A percentile compares a stretch with the other conserved stretches of the same genome.
Evolutionary conservation across 2,888 invertebrate species (phyloP).

Genomic region (Camponotus fellah): DNA sequence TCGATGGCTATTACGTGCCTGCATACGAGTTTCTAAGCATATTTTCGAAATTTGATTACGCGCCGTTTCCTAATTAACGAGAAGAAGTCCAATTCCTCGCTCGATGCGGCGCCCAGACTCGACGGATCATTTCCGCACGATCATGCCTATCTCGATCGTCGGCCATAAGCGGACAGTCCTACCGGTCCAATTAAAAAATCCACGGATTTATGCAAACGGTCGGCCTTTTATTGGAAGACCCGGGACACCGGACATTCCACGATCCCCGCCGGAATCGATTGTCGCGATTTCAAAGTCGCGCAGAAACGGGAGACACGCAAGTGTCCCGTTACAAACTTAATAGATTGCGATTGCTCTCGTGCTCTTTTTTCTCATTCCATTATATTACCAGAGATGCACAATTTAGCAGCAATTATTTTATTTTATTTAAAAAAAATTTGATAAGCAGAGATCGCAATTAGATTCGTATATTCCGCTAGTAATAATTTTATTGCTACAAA

Average conservation of each 20-base stretch:
- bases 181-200: slow-evolving; percentile 75
- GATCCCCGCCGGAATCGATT: slow-evolving; percentile 67
- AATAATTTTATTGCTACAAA: background rate
- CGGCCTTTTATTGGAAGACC: slow-evolving; percentile 62
- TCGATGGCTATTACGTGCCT: background rate
- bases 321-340: slow-evolving; percentile 3
- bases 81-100: slow-evolving; percentile 54
- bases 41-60: slow-evolving; percentile 60
- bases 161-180: slow-evolving; percentile 57
- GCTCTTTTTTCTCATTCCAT: slow-evolving; percentile 10
- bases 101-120: slow-evolving; percentile 21
- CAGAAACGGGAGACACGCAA: slow-evolving; percentile 7
- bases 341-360: slow-evolving; percentile 22
- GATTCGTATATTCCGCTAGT: background rate
- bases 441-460: background rate
- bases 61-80: slow-evolving; percentile 69
- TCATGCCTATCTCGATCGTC: slow-evolving; percentile 71
- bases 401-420: background rate
- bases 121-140: slow-evolving; percentile 52
- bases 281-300: slow-evolving; percentile 20
- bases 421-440: background rate
- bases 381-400: background rate
- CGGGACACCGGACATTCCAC: slow-evolving; percentile 57
- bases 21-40: slow-evolving; percentile 36
- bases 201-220: slow-evolving; percentile 76